Evolutionary conservation across 1,140 invertebrate genomes (phyloP).

Genomic region (Andrena cerasifolii): DNA sequence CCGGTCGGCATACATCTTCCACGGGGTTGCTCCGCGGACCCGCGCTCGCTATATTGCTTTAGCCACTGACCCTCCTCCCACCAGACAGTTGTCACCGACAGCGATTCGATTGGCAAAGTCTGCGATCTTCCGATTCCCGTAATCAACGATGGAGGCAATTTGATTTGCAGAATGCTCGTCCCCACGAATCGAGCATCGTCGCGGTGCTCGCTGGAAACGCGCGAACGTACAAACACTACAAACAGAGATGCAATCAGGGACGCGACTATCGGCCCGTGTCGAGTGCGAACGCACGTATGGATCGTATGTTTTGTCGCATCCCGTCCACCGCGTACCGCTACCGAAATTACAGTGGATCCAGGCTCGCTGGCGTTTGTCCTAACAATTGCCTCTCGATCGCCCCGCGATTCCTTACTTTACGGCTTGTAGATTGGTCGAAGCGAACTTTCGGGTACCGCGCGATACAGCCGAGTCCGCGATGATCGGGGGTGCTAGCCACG

Average conservation of each 20-base stretch:
- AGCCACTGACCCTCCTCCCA: constrained; percentile 59
- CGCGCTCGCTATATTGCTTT: constrained; percentile 49
- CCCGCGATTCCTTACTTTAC: constrained; percentile 31
- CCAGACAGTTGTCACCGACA: background rate
- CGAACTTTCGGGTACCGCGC: too few relatives aligned
- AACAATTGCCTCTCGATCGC: constrained; percentile 39
- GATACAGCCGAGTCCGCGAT: too few relatives aligned
- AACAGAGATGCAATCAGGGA: constrained; percentile 66
- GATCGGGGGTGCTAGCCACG: too few relatives aligned
- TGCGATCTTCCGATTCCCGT: background rate
- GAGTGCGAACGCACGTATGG: constrained; percentile 46
- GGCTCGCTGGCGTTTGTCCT: constrained; percentile 39
- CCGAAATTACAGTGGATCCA: constrained; percentile 38
- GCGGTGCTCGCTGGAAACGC: constrained; percentile 37
- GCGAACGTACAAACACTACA: constrained; percentile 63
- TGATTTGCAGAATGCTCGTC: constrained; percentile 28
- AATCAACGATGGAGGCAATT: constrained; percentile 9
- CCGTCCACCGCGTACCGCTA: constrained; percentile 25
- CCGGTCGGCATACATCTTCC: constrained; percentile 81
- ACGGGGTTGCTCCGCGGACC: constrained; percentile 47
- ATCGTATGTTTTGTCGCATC: constrained; percentile 52
- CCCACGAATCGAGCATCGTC: constrained; percentile 13
- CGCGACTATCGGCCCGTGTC: constrained; percentile 47
- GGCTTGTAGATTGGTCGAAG: too few relatives aligned
- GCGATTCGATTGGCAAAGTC: background rate